These are phyloP conservation scores for Chloropsis cyanopogon DNA, from an alignment of 2,113 vertebrate species.

Conservation along the genomic window DNA sequence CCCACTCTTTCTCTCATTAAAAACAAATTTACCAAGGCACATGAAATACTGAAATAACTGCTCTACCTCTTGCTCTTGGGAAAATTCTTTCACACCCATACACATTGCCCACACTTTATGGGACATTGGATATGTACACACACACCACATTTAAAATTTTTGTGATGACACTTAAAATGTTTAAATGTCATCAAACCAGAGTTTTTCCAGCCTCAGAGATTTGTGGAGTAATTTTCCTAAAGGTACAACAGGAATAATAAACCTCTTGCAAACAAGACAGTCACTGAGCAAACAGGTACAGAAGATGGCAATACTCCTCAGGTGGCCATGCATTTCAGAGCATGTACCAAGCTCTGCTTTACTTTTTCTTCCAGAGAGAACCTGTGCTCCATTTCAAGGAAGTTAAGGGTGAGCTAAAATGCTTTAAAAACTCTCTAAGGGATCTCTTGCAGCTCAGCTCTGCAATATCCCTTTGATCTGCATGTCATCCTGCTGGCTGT, in stretches of 20 bases:
- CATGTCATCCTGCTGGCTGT: not conserved
- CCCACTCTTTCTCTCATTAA: not conserved
- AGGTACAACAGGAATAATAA: not conserved
- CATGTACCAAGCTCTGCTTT: not conserved
- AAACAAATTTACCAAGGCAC: not conserved
- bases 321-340: not conserved
- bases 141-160: not conserved
- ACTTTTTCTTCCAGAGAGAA: not conserved
- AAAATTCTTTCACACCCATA: not conserved
- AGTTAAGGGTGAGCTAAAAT: not conserved
- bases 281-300: not conserved
- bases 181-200: not conserved
- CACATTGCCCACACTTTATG: not conserved
- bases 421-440: not conserved
- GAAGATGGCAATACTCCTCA: not conserved
- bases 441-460: not conserved
- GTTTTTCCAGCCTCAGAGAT: not conserved
- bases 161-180: not conserved
- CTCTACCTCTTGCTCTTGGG: not conserved
- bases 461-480: not conserved
- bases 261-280: not conserved
- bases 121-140: not conserved
- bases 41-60: not conserved
- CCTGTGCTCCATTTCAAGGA: not conserved
- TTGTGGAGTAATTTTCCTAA: not conserved